These are phyloP conservation scores for Bilobella aurantiaca DNA, from an alignment of 1,140 invertebrate genomes.

Conservation along the genomic window DNA sequence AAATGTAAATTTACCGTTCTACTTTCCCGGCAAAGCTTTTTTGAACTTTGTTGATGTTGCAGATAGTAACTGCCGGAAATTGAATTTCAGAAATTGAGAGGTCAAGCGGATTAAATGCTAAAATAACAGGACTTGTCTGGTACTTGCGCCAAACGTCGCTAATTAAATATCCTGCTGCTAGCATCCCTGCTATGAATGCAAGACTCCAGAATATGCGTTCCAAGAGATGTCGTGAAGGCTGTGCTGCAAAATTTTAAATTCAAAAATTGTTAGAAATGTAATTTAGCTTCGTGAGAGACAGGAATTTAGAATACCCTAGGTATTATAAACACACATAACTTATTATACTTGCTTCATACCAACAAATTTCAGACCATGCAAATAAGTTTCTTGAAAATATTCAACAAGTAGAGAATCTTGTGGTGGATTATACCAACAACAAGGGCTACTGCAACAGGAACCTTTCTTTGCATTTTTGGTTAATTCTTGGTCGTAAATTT, in stretches of 20 bases:
- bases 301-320: conserved; percentile 9
- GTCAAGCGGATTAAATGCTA: conserved; percentile 19
- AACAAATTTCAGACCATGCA: conserved; percentile 29
- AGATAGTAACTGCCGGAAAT: conserved; percentile 36
- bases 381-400: conserved; percentile 13
- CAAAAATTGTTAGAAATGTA: not conserved
- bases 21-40: conserved; percentile 15
- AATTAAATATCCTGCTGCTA: conserved; percentile 43
- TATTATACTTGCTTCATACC: not conserved
- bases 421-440: conserved; percentile 13
- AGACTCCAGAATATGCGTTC: conserved; percentile 46
- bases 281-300: too few relatives aligned
- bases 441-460: not conserved
- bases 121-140: conserved; percentile 24
- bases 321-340: conserved; percentile 7
- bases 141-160: conserved; percentile 34
- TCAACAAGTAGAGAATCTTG: not conserved
- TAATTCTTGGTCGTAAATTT: not conserved
- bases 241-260: conserved; percentile 1
- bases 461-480: not conserved
- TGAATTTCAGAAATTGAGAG: conserved; percentile 26
- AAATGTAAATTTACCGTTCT: not conserved
- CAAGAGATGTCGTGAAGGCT: not conserved
- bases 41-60: conserved; percentile 33
- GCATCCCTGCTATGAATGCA: conserved; percentile 43